A percentile compares a stretch with the other conserved stretches of the same genome.
These are phyloP conservation scores for Syrmaticus mikado DNA, from an alignment of 2,113 vertebrate genomes.

Conservation along the genomic window DNA sequence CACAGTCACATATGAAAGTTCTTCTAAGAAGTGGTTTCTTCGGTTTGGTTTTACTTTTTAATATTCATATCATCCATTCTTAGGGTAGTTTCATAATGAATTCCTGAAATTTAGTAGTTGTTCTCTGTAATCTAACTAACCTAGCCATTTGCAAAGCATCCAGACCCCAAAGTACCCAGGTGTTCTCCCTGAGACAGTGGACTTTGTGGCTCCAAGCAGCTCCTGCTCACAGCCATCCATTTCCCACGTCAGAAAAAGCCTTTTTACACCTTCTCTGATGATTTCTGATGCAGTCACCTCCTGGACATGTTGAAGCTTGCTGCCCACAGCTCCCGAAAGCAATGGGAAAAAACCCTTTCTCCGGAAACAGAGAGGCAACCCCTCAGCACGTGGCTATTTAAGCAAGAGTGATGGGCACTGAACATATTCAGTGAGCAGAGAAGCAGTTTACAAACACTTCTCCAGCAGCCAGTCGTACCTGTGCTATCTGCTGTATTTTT, in stretches of 20 bases:
- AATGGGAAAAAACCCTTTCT: background rate
- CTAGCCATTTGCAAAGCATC: background rate
- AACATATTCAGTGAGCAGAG: background rate
- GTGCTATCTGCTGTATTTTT: background rate
- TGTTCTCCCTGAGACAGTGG: background rate
- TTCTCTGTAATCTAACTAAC: background rate
- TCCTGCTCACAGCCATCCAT: background rate
- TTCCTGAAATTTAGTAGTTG: slow-evolving; percentile 6
- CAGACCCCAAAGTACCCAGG: background rate
- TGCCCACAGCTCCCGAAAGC: background rate
- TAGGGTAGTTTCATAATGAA: slow-evolving; percentile 40
- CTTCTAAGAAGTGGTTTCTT: slow-evolving; percentile 57
- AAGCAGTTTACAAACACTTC: background rate
- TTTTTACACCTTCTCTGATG: background rate
- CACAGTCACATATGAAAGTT: slow-evolving; percentile 16
- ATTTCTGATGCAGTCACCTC: background rate
- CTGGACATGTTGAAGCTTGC: background rate
- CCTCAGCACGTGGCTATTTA: background rate
- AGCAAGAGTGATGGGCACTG: background rate
- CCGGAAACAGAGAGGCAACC: background rate
- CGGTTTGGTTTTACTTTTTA: slow-evolving; percentile 37
- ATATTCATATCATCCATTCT: slow-evolving; percentile 29
- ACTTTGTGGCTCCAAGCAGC: background rate
- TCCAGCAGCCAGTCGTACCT: background rate
- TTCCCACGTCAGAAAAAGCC: background rate